Evolutionary conservation across 2,888 invertebrate species (phyloP).

Genomic region (Sarcophaga carnaria): DNA sequence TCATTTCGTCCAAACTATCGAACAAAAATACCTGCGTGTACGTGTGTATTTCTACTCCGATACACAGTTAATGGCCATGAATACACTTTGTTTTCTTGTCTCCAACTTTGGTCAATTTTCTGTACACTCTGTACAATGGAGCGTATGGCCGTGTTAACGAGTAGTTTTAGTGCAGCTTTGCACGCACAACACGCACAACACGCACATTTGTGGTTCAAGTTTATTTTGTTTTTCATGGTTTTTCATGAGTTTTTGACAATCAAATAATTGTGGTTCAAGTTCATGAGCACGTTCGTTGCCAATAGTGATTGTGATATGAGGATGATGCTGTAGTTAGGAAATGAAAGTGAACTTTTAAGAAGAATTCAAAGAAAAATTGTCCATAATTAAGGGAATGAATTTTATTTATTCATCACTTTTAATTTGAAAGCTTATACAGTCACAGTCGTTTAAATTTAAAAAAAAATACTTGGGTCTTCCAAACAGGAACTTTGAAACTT

Average conservation of each 20-base stretch:
- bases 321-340: slow-evolving; percentile 6
- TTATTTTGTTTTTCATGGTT: slow-evolving; percentile 22
- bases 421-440: no score
- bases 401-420: no score
- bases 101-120: not conserved
- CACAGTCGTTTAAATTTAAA: no score
- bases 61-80: slow-evolving; percentile 22
- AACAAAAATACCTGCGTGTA: slow-evolving; percentile 22
- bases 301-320: not conserved
- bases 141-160: not conserved
- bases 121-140: not conserved
- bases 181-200: slow-evolving; percentile 65
- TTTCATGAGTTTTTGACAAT: not conserved
- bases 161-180: slow-evolving; percentile 11
- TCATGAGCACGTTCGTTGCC: slow-evolving; percentile 44
- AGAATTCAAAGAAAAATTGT: not conserved
- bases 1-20: not conserved
- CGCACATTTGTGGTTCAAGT: slow-evolving; percentile 59
- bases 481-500: no score
- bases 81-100: slow-evolving; percentile 24
- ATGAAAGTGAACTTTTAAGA: not conserved
- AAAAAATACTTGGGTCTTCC: no score
- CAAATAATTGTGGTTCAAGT: slow-evolving; percentile 61
- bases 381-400: no score
- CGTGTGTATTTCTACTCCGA: not conserved